A percentile compares a stretch with the other conserved stretches of the same genome.
These are phyloP conservation scores for Thymelicus lineola DNA, from an alignment of 2,888 invertebrate genomes.

Conservation along the genomic window DNA sequence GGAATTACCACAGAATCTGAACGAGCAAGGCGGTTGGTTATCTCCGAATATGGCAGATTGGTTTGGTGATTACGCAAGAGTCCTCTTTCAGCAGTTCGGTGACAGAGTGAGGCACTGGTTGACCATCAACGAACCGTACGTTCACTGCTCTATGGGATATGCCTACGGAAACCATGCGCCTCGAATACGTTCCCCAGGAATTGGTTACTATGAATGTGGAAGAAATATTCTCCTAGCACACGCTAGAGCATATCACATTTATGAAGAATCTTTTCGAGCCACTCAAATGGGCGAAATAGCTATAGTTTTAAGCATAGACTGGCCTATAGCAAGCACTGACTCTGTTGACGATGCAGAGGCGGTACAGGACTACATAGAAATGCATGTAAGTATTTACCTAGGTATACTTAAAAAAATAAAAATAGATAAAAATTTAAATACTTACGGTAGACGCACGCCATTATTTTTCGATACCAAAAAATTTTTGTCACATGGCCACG, in stretches of 20 bases:
- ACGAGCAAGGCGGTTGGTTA: constrained; percentile 78
- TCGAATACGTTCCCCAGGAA: constrained; percentile 59
- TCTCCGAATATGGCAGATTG: constrained; percentile 66
- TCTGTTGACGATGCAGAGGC: constrained; percentile 42
- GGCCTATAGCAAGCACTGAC: constrained; percentile 44
- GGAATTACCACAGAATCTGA: constrained; percentile 76
- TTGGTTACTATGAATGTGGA: constrained; percentile 74
- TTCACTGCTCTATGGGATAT: constrained; percentile 66
- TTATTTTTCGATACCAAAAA: no score
- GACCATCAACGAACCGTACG: constrained; percentile 82
- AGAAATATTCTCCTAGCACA: constrained; percentile 82
- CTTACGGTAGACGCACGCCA: no score
- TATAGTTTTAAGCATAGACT: constrained; percentile 64
- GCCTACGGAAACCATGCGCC: constrained; percentile 55
- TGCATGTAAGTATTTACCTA: constrained; percentile 51
- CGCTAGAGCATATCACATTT: constrained; percentile 65
- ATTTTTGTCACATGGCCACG: no score
- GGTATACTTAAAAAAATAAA: neutral
- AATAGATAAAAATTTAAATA: no score
- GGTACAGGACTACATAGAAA: constrained; percentile 40
- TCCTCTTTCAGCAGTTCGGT: constrained; percentile 68
- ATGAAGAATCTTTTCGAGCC: constrained; percentile 56
- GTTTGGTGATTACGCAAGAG: constrained; percentile 70
- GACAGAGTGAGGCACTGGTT: constrained; percentile 80
- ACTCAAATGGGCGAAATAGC: constrained; percentile 68